phyloP scores from a whole-genome alignment of 2,113 vertebrate genomes.

The Himantopus leucocephalus region DNA sequence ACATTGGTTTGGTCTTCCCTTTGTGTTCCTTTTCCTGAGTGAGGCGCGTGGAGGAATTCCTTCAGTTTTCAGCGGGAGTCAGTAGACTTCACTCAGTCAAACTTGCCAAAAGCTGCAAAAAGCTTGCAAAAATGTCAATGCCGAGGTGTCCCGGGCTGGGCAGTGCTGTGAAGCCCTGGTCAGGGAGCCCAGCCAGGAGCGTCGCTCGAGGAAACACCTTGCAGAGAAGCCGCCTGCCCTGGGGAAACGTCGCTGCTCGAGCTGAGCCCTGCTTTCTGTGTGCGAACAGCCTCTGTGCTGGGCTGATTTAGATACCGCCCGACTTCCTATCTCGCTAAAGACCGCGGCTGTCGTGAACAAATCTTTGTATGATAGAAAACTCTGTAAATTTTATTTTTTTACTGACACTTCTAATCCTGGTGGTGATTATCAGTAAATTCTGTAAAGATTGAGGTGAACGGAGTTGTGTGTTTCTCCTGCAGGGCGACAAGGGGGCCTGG shows the following conservation, averaged over 20 bases:
- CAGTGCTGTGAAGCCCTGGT: background rate
- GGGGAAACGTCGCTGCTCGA: fast-evolving
- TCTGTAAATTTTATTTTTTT: constrained; percentile 58
- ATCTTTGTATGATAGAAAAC: constrained; percentile 11
- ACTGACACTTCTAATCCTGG: constrained; percentile 15
- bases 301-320: background rate
- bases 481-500: fast-evolving
- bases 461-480: background rate
- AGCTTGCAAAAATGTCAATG: background rate
- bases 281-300: background rate
- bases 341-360: fast-evolving
- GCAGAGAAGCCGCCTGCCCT: background rate
- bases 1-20: background rate
- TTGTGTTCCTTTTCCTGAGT: background rate
- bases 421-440: constrained; percentile 45
- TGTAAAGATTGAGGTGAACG: background rate
- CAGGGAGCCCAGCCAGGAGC: background rate
- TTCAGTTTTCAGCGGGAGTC: background rate
- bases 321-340: fast-evolving
- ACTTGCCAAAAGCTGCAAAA: background rate
- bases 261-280: background rate
- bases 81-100: background rate
- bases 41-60: background rate
- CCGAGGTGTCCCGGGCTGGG: fast-evolving
- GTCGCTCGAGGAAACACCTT: fast-evolving